A percentile compares a stretch with the other conserved stretches of the same genome.
phyloP scores from a whole-genome alignment of 1,140 invertebrate genomes.

The Brachionus asplanchnoidis region DNA sequence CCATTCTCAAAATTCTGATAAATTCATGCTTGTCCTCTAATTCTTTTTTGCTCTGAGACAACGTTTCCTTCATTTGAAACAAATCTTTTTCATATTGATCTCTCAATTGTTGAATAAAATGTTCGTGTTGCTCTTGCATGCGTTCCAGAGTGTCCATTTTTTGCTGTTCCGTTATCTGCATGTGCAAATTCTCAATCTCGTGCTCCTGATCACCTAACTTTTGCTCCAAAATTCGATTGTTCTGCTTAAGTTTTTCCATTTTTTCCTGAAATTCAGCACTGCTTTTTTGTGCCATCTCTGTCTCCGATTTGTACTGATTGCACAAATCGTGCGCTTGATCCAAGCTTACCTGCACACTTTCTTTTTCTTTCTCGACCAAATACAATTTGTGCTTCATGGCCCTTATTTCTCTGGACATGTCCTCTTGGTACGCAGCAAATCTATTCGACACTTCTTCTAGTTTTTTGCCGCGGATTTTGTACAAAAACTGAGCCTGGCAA shows the following conservation, averaged over 20 bases:
- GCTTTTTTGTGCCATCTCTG: neutral
- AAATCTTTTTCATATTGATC: slow-evolving; percentile 37
- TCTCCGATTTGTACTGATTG: slow-evolving; percentile 20
- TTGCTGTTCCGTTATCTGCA: slow-evolving; percentile 38
- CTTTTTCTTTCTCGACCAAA: slow-evolving; percentile 28
- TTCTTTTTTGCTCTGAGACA: neutral
- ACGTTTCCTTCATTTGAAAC: slow-evolving; percentile 20
- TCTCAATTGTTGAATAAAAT: slow-evolving; percentile 32
- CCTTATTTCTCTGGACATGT: slow-evolving; percentile 20
- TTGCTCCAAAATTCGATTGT: slow-evolving; percentile 26
- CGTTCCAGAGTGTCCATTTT: slow-evolving; percentile 33
- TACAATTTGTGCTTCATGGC: slow-evolving; percentile 37
- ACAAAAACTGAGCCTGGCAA: slow-evolving; percentile 34
- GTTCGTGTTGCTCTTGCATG: slow-evolving; percentile 34
- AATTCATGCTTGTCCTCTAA: slow-evolving; percentile 33
- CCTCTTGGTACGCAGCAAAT: slow-evolving; percentile 34
- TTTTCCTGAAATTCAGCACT: slow-evolving; percentile 15
- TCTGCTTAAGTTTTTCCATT: slow-evolving; percentile 24
- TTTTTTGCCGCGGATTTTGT: slow-evolving; percentile 38
- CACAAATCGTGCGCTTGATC: slow-evolving; percentile 39
- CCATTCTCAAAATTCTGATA: neutral
- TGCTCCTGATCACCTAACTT: neutral
- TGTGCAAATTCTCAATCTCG: slow-evolving; percentile 32
- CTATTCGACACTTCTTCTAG: slow-evolving; percentile 37
- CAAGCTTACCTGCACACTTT: slow-evolving; percentile 32